Evolutionary conservation across 2,888 invertebrate species (phyloP), one percentile per base, ranked within the genome.

Genomic region (Sialis fuliginosa): DNA sequence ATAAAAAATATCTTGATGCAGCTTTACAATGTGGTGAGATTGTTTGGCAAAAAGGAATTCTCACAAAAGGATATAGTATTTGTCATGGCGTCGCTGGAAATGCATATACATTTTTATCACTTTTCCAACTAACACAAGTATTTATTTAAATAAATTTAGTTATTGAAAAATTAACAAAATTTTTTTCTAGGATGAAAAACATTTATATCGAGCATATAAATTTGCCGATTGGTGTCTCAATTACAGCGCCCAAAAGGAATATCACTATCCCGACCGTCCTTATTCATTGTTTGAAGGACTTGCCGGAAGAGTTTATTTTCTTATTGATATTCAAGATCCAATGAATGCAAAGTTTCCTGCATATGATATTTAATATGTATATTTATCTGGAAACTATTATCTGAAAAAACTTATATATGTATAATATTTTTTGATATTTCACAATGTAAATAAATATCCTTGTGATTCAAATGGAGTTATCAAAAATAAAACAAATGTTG

Each of bases 31-130:
- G 82, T 56, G 84, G 80, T 4, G 82, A 89, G 45, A 74, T 84
- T 8, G 72, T 87, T 49, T 92, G 91, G 92, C 57, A 74, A 47
- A 69, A 87, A 52, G 92, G 92, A 5, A 62, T 92, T 22, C 66
- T 86, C 39, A 74, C 70, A 52, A 91, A 90, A 66, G 89, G 91
- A 6, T 89, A 84, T 60, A 85, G 90, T 49, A 64, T 92, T 13
- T 92, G 91, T 58, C 92, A 92, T 59, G 92, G 92, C 2, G 81
- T 84, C 4, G 72, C 87, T 52, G 92, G 91, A 48, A 92, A 92
- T 65, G 88, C 81, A 1, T 91, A 90, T 58, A 72, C 82, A 6
- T 86, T 91, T 59, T 66, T 92, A 46, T 72, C 77, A 53, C 63
- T 91, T 32, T 90, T 77, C 60, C 81, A 85, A 62, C 67, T 72